phyloP scores from a whole-genome alignment of 1,140 invertebrate species.

The Lamellibrachia luymesi region DNA sequence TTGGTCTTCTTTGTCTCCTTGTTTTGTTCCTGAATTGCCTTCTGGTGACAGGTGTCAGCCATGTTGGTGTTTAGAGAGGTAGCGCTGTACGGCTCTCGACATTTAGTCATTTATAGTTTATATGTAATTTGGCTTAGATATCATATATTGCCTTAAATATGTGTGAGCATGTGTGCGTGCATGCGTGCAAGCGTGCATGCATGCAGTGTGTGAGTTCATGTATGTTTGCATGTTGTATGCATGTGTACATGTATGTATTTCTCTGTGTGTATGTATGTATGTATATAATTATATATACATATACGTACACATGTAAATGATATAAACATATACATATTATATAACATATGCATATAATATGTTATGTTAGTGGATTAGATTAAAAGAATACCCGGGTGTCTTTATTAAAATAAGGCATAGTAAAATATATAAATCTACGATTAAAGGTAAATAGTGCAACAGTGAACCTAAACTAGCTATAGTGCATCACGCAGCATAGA shows the following conservation, averaged over 20 bases:
- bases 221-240: too few relatives aligned
- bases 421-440: neutral
- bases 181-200: neutral
- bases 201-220: too few relatives aligned
- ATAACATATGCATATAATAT: neutral
- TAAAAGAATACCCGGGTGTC: neutral
- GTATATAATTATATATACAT: neutral
- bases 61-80: neutral
- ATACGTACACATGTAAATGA: too few relatives aligned
- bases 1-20: neutral
- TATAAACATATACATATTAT: neutral
- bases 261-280: neutral
- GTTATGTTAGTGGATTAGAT: neutral
- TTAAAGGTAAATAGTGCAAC: neutral
- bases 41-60: neutral
- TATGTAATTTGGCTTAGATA: neutral
- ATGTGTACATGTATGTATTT: too few relatives aligned
- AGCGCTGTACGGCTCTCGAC: neutral
- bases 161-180: neutral
- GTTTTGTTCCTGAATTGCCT: neutral
- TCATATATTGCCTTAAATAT: neutral
- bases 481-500: neutral
- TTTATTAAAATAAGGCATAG: neutral
- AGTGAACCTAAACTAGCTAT: neutral
- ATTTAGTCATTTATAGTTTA: neutral